A percentile compares a stretch with the other conserved stretches of the same genome.
These are phyloP conservation scores for Corythoichthys haematopterus DNA, from an alignment of 2,113 vertebrate genomes.

Conservation along the genomic window DNA sequence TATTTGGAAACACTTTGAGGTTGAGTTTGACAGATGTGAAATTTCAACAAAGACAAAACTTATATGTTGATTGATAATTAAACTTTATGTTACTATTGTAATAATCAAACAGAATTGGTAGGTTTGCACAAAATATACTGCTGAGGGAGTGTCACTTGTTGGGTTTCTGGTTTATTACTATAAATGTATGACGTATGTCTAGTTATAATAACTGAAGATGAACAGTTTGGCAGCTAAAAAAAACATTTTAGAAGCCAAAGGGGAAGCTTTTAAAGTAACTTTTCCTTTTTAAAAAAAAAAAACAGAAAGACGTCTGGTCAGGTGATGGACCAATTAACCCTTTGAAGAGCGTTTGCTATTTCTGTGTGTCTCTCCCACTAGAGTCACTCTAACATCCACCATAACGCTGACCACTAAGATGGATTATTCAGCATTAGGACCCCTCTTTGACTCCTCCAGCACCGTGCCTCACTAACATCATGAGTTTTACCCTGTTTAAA, in stretches of 20 bases:
- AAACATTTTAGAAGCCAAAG: not conserved
- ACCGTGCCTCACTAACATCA: constrained; percentile 2
- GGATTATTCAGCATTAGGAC: constrained; percentile 10
- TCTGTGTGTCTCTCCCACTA: constrained; percentile 51
- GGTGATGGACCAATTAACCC: constrained; percentile 74
- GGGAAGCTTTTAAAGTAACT: constrained; percentile 44
- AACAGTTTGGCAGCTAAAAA: not conserved
- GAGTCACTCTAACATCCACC: constrained; percentile 35
- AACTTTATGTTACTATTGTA: not conserved
- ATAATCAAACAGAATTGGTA: not conserved
- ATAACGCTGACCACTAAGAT: constrained; percentile 27
- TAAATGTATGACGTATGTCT: not conserved
- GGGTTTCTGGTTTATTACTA: not conserved
- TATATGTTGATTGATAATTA: no score
- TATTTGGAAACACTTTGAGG: no score
- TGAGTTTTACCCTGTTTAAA: not conserved
- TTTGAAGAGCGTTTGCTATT: constrained; percentile 56
- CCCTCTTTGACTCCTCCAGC: constrained; percentile 5
- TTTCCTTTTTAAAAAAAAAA: constrained; percentile 60
- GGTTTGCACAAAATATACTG: not conserved
- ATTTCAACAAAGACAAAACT: no score
- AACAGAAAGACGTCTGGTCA: constrained; percentile 55
- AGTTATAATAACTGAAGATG: not conserved
- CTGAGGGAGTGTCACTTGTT: not conserved
- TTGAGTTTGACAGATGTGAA: no score